Evolutionary conservation across 2,888 invertebrate genomes (phyloP), one percentile per base, ranked within the genome.

Genomic region (Drosophila neutralis): DNA sequence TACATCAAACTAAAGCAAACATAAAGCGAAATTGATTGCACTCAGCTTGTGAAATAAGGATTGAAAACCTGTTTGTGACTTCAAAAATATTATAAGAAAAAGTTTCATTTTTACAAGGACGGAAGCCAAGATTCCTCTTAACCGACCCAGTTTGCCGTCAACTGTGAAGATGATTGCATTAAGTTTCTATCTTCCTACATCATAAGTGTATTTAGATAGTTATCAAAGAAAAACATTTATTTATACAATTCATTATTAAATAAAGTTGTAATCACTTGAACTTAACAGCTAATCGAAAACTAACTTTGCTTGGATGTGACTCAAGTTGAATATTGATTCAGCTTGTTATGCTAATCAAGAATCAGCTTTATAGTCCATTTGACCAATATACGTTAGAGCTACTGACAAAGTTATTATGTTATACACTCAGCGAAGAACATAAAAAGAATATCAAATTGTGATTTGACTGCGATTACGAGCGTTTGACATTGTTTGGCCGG

Each of bases 391-490:
- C 60, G 76, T 57, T 62, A 64, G 56, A 62, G 52, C 38, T 36
- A 62, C 68, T 64, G 68, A 18, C 42, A 45, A 58, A 78, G 35
- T 66, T 60, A 58, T 64, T 70, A 66, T 73, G 62, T 24, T 33
- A 38, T 52, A 58, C 69, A 38, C 69, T 59, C 69, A 69, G 70
- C 21, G 53, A 18, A n/a, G 69, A 24, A 38, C 68, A 76, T 77
- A 80, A 76, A 76, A 71, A 64, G 72, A 72, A 80, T 77, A 80
- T 78, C 51, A 78, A 80, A 78, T 77, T 80, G 78, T 72, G 78
- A 80, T 78, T 78, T 59, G 68, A 68, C 61, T 59, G 73, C 64
- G 81, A 80, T 80, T 77, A 78, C 63, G 72, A 74, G 48, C 18
- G 6, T 58, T 45, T 45, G 51, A 36, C 53, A 60, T 59, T 63